Conservation (phyloP, 2,888 invertebrate species). For the Panzeria rudis region DNA sequence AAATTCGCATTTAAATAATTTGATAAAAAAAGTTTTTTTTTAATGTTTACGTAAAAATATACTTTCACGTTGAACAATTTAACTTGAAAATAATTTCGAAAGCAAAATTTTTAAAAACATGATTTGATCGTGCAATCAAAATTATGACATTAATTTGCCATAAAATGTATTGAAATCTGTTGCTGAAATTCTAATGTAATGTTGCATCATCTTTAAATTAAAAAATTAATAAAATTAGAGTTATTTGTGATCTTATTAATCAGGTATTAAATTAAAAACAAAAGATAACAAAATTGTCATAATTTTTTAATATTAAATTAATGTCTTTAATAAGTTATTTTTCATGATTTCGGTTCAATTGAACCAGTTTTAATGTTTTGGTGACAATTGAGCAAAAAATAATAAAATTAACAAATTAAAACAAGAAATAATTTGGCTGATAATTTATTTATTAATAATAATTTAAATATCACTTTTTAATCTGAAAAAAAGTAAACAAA, state of each 20-base stretch:
- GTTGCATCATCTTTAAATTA: slow-evolving; percentile 64
- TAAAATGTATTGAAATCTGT: slow-evolving; percentile 34
- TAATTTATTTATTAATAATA: background rate
- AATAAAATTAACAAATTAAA: slow-evolving; percentile 1
- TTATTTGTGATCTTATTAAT: slow-evolving; percentile 33
- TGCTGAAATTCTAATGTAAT: slow-evolving; percentile 58
- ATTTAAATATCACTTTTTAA: background rate
- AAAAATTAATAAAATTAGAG: slow-evolving; percentile 41
- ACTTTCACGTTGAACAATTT: background rate
- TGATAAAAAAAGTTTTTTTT: background rate
- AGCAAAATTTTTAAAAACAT: slow-evolving; percentile 19
- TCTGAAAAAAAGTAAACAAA: slow-evolving; percentile 17
- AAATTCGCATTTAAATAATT: background rate
- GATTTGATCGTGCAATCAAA: slow-evolving; percentile 23
- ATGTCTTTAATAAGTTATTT: slow-evolving; percentile 36
- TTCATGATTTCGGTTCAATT: slow-evolving; percentile 2
- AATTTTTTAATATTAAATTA: slow-evolving; percentile 40
- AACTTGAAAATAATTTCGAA: slow-evolving; percentile 14
- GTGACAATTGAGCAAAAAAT: background rate
- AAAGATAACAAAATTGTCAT: background rate
- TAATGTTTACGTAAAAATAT: background rate
- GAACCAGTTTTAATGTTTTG: slow-evolving; percentile 53
- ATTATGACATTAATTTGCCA: slow-evolving; percentile 48
- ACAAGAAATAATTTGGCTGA: background rate
- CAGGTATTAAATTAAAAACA: slow-evolving; percentile 17